A percentile compares a stretch with the other conserved stretches of the same genome.
These are phyloP conservation scores for Heliocidaris erythrogramma DNA, from an alignment of 35 echinoderm and acorn worm genomes.

Conservation along the genomic window DNA sequence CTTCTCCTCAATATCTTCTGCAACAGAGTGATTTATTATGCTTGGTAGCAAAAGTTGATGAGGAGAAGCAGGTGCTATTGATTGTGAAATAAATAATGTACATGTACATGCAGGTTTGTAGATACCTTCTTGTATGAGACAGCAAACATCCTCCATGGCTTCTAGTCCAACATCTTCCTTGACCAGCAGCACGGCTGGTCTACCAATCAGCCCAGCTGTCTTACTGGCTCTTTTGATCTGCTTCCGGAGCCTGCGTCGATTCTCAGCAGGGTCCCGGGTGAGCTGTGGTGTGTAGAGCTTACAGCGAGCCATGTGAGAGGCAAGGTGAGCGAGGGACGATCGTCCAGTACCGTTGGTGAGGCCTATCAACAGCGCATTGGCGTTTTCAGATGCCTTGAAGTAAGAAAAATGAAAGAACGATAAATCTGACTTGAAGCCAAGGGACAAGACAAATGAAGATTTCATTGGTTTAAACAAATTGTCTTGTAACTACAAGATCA, in stretches of 20 bases:
- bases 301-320: conserved; percentile 83
- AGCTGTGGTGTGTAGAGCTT: conserved; percentile 70
- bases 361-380: conserved; percentile 87
- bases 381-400: conserved; percentile 74
- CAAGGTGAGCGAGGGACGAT: conserved; percentile 67
- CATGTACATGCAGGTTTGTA: too few species aligned
- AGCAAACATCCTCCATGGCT: conserved; percentile 71
- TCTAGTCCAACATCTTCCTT: conserved; percentile 54
- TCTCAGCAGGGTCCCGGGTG: conserved; percentile 4
- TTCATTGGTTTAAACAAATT: too few species aligned
- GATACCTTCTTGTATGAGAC: conserved; percentile 85
- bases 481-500: too few species aligned
- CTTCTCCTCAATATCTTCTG: too few species aligned
- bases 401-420: neutral
- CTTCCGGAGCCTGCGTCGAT: conserved; percentile 62
- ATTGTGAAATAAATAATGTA: too few species aligned
- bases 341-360: conserved; percentile 70
- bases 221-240: conserved; percentile 85
- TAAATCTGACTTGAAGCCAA: neutral
- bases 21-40: too few species aligned
- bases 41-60: too few species aligned
- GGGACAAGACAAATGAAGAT: neutral
- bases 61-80: too few species aligned
- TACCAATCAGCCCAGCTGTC: conserved; percentile 79
- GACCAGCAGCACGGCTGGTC: conserved; percentile 74